These are phyloP conservation scores for Actinia equina DNA, from an alignment of 64 coral and sea anemone species.

Conservation along the genomic window DNA sequence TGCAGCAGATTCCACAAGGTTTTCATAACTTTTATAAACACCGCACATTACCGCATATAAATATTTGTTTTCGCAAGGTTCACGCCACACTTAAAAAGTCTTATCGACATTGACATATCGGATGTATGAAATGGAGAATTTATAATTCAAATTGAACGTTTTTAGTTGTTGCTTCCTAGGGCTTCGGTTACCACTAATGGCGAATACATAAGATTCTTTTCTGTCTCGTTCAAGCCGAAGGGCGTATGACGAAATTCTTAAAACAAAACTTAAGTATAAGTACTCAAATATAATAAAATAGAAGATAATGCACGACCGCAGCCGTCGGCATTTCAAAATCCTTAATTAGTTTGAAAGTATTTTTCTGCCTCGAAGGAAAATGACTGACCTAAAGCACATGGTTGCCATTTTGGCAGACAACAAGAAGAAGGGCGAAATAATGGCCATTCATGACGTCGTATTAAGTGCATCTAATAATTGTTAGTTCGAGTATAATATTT, in stretches of 20 bases:
- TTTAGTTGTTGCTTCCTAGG: background rate
- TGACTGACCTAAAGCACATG: too few relatives aligned
- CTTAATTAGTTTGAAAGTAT: too few relatives aligned
- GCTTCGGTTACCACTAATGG: background rate
- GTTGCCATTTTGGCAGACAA: too few relatives aligned
- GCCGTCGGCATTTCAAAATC: too few relatives aligned
- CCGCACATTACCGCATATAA: background rate
- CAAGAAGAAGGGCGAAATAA: too few relatives aligned
- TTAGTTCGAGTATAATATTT: too few relatives aligned
- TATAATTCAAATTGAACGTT: background rate
- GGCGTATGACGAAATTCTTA: background rate
- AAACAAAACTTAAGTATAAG: background rate
- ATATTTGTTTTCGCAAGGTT: conserved; percentile 1
- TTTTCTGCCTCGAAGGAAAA: too few relatives aligned
- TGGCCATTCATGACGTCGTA: too few relatives aligned
- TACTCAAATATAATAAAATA: background rate
- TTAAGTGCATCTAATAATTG: too few relatives aligned
- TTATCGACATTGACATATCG: background rate
- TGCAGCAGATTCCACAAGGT: background rate
- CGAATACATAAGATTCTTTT: background rate
- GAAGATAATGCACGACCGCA: background rate
- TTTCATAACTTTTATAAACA: conserved; percentile 2
- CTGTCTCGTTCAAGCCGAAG: background rate
- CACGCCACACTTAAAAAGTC: background rate
- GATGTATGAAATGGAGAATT: background rate